Conservation (phyloP, 2,797 vertebrate genomes). For the Clarias pachynema region DNA sequence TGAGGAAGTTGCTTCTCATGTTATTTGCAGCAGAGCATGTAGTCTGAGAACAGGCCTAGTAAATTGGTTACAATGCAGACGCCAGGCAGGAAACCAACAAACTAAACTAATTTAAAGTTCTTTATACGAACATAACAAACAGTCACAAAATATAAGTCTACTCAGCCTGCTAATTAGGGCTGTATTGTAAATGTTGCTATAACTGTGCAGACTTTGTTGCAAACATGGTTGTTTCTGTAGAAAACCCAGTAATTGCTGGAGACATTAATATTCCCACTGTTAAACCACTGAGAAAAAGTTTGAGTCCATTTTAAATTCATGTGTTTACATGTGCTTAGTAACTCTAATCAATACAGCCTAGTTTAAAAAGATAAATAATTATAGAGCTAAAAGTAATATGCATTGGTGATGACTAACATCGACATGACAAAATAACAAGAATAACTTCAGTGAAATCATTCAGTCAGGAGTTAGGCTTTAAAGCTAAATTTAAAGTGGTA, state of each 20-base stretch:
- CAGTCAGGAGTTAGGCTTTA: not conserved
- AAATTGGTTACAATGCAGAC: not conserved
- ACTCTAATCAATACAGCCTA: no score
- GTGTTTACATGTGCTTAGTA: not conserved
- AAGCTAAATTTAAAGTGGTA: not conserved
- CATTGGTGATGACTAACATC: no score
- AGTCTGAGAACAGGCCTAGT: not conserved
- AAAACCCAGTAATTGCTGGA: not conserved
- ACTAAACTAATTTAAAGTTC: not conserved
- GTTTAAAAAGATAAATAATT: no score
- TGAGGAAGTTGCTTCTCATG: no score
- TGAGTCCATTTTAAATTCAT: not conserved
- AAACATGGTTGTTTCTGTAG: not conserved
- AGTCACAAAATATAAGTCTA: not conserved
- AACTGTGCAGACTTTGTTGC: not conserved
- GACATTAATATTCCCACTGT: not conserved
- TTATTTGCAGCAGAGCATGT: not conserved
- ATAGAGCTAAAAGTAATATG: no score
- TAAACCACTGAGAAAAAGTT: not conserved
- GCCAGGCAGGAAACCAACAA: not conserved
- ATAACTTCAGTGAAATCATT: not conserved
- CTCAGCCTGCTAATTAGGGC: not conserved
- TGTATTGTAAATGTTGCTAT: not conserved
- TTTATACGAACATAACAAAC: not conserved
- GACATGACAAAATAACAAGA: not conserved